Conservation (phyloP, 92 coral and sea anemone genomes). For the Heliopora coerulea region DNA sequence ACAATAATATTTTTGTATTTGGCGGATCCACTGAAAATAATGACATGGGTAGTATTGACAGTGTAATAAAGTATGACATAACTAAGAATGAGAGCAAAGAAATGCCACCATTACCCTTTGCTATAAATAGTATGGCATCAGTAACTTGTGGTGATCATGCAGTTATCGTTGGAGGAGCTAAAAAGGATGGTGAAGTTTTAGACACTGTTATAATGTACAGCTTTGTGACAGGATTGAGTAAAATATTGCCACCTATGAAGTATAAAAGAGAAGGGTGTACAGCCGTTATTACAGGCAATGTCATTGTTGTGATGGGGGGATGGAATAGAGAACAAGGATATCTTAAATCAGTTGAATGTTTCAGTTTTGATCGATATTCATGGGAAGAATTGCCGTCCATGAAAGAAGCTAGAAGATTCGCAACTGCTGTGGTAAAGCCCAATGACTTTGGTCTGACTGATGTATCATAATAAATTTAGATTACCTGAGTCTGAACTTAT, state of each 20-base stretch:
- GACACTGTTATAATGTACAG: background rate
- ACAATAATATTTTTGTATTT: constrained; percentile 1
- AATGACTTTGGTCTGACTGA: too few species aligned
- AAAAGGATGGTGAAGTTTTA: constrained; percentile 5
- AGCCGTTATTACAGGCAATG: constrained; percentile 60
- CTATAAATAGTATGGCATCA: constrained; percentile 17
- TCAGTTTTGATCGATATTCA: too few species aligned
- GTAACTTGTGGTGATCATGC: background rate
- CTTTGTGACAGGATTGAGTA: constrained; percentile 62
- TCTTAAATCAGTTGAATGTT: too few species aligned
- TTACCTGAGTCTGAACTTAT: too few species aligned
- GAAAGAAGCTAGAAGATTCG: background rate
- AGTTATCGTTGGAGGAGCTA: constrained; percentile 8
- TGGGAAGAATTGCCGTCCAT: background rate
- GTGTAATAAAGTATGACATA: constrained; percentile 1
- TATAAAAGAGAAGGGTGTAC: constrained; percentile 68
- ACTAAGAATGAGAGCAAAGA: constrained; percentile 2
- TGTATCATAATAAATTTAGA: too few species aligned
- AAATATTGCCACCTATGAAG: constrained; percentile 57
- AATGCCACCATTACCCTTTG: constrained; percentile 2
- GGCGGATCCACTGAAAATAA: background rate
- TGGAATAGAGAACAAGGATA: constrained; percentile 70
- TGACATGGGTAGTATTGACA: background rate
- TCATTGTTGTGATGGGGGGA: constrained; percentile 75
- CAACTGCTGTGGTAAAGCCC: background rate